Evolutionary conservation across 37 sponge, comb jelly and placozoan genomes (phyloP), one percentile per base, ranked within the genome.

Genomic region (Lycopodina hypogea): DNA sequence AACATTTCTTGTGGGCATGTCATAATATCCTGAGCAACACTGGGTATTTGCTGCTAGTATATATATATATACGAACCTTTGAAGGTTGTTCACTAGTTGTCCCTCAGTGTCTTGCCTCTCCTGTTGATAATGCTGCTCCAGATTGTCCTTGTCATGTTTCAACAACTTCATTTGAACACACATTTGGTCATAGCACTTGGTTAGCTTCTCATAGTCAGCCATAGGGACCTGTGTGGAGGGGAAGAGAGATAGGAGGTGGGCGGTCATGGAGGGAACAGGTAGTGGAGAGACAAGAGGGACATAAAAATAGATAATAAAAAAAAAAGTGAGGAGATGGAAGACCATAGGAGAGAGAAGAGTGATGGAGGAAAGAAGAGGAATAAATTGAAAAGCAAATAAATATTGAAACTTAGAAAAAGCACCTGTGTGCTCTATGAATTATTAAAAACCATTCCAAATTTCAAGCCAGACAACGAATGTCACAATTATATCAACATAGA

Each of bases 101-200:
- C 30, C 56, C 4, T 68, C 69, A 21, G 71, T 38, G 37, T 71
- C 57, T 17, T 69, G 81, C 68, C 18, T 78, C 1, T 68, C 35
- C 41, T 68, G 45, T 56, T 71, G 68, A 8, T 69, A 65, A 15
- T 57, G 64, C 23, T 68, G 79, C 24, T 75, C 75, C 65, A 77
- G 48, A 32, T 60, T 22, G 1, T 77, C 77, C 61, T 69, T 80
- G 8, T 80, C 69, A 15, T 70, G 68, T 45, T 86, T 61, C 50
- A 86, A 30, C 29, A 21, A 18, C 18, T 72, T 26, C 42, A 79
- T 36, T 45, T 86, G 74, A 29, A 45, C 48, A 9, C 55, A 39
- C 42, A 66, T 12, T 51, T 86, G 79, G 22, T 85, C 79, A 28
- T 70, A 57, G 2, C 14, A 36, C 42, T 80, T 69, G 12, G 69